Base-by-base conservation (phyloP, 2,888 invertebrate species). In the Epinotia ramella region DNA sequence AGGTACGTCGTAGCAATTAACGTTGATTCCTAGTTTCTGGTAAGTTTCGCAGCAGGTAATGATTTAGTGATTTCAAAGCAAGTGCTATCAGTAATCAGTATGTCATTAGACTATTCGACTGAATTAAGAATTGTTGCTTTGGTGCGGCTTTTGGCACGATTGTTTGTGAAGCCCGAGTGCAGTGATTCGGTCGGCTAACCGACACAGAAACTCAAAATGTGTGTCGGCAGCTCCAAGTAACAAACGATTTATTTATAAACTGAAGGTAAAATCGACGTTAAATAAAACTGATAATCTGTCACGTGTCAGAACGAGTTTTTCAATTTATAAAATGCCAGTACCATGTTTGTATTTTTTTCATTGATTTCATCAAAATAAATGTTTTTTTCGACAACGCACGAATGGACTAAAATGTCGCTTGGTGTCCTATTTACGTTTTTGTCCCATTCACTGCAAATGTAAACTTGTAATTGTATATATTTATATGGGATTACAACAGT, bases 121-220 rank as follows among this genome's bases (percentile, higher is more conserved):
- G 59, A 73, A 60, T 60, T 66, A 60, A 60, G 66, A 73, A 57
- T 28, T 18, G 49, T 66, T 33, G 66, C 73, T 66, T 73, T 73
- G 73, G 60, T 46, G 66, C 1, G 24, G 66, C 46, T 72, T 72
- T 64, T 33, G 57, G 11, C 57, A 12, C 62, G 24, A 56, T 16
- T 49, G 72, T 73, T 66, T 73, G 65, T 28, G 18, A 33, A 66
- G 18, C 46, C 56, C 44, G 44, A 71, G 63, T 53, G 63, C 70
- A 49, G 63, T 71, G 53, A 63, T 53, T 53, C 53, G 16, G 33
- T 44, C 20, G 64, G 18, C 24, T 16, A 67, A 13, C 18, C 18
- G 56, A 67, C 18, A 24, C 24, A 40, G 33, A n/a, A 67, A 57
- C 56, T 33, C 40, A 18, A 24, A 57, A 33, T 56, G 67, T 67